Base-by-base conservation (phyloP, 2,113 vertebrate species). In the Haplochromis burtoni region DNA sequence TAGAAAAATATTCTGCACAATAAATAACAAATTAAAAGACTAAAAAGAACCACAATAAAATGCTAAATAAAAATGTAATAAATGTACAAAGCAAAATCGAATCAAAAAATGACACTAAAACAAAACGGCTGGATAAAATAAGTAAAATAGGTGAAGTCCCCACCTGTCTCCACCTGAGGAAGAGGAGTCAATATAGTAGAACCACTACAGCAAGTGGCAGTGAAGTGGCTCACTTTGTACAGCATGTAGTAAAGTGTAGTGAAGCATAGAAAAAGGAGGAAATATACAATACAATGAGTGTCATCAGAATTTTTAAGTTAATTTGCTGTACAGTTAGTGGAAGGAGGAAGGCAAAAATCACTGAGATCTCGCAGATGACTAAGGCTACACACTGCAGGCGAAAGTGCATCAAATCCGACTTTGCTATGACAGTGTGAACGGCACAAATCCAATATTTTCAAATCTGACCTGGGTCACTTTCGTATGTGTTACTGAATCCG, bases 351-450 rank as follows among this genome's bases (percentile, higher is more conserved):
- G 5, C 6, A 47, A 29, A 29, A 26, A 9, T 29, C 7, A 4
- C 8, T 14, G 16, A 57, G 10, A 12, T 73, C 3, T 68, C 10
- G 2, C 35, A 19, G 40, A 40, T 81, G 13, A 82, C 38, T 47
- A 10, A 31, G 26, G 57, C 24, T 57, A 14, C 54, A 29, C 24
- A 57, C 14, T 61, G 26, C 57, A 31, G 57, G 57, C 2, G 2
- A 10, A 31, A 61, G 57, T 6, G 57, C 57, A 10, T 61, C 57
- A 31, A 61, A 31, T 61, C 57, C 0, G 14, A 31, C 14, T 31
- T 17, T 26, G 57, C 14, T 17, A 6, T 31, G 26, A 59, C 0
- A 59, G 26, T 59, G 0, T 59, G 55, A 59, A 59, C 3, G 0
- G 57, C 57, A 61, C 26, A 31, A 17, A 31, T 31, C 26, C 57